Base-by-base conservation (phyloP, 2,113 vertebrate genomes). In the Mungos mungo region DNA sequence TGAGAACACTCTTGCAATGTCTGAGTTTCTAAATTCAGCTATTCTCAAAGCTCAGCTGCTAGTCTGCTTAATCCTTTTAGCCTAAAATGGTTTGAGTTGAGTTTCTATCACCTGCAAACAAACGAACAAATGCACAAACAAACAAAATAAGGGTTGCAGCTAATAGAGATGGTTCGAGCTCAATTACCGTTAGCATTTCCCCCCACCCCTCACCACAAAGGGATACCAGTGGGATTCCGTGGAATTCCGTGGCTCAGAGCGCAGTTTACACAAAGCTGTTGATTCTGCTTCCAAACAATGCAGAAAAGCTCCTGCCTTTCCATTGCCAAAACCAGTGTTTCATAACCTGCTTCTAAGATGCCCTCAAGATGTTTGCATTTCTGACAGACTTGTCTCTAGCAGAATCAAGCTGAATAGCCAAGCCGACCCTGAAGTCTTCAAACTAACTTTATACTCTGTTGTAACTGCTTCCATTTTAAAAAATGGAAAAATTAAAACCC, bases 341-440 rank as follows among this genome's bases (percentile, higher is more conserved):
- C 31, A 21, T 25, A 66, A 38, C 10, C 7, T 47, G 74, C 60
- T 89, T 96, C 79, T 25, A 35, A 95, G 69, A 93, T 41, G 41
- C 31, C 47, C 38, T 92, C 33, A 69, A 83, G 41, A 71, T 90
- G 9, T 63, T 29, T 84, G 88, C 25, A 31, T n/a, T 88, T 93
- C 54, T 7, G 52, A 57, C 52, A 88, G 16, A 50, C 18, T 38
- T 88, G 2, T 7, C 33, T 50, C 69, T 45, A 76, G 76, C 81
- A 90, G 87, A 94, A 71, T 85, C 35, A 91, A 94, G 38, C 29
- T 88, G 41, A 96, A 41, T 4, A 72, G 65, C 27, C 41, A 90
- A 33, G 63, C 14, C 3, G 13, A 80, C 72, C 81, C 88, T n/a
- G 87, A 80, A 76, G 79, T 84, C 85, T 90, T 54, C 47, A 79